Conservation (phyloP, 2,888 invertebrate genomes). For the Cryptops parisi region DNA sequence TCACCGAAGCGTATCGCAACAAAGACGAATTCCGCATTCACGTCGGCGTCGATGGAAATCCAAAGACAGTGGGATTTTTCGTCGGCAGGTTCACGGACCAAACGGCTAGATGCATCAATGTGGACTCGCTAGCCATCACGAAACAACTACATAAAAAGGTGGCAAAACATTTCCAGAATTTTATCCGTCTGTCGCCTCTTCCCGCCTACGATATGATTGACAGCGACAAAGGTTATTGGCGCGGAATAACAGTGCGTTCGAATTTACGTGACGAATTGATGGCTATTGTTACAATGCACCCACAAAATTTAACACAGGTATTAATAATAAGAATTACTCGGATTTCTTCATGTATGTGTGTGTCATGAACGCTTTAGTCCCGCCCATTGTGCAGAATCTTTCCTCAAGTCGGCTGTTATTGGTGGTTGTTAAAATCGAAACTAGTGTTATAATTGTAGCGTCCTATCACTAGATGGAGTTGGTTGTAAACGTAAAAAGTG, state of each 20-base stretch:
- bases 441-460: too few relatives aligned
- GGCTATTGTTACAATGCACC: conserved; percentile 34
- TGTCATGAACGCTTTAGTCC: too few relatives aligned
- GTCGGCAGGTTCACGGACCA: conserved; percentile 24
- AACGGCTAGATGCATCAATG: conserved; percentile 25
- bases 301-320: conserved; percentile 27
- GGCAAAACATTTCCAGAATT: conserved; percentile 28
- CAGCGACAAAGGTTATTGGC: conserved; percentile 38
- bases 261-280: conserved; percentile 33
- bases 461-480: too few relatives aligned
- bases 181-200: conserved; percentile 28
- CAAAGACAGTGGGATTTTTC: conserved; percentile 32
- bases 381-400: too few relatives aligned
- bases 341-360: too few relatives aligned
- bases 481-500: too few relatives aligned
- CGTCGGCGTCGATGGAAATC: conserved; percentile 29
- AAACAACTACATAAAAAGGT: conserved; percentile 27
- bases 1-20: conserved; percentile 29
- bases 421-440: too few relatives aligned
- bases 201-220: conserved; percentile 34
- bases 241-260: conserved; percentile 36
- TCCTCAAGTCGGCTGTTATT: too few relatives aligned
- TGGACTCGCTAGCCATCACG: conserved; percentile 26
- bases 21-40: conserved; percentile 33
- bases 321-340: too few relatives aligned